Percentiles rank a stretch among this genome's conserved stretches.
phyloP scores from a whole-genome alignment of 2,797 vertebrate genomes.

The Cottoperca gobio region DNA sequence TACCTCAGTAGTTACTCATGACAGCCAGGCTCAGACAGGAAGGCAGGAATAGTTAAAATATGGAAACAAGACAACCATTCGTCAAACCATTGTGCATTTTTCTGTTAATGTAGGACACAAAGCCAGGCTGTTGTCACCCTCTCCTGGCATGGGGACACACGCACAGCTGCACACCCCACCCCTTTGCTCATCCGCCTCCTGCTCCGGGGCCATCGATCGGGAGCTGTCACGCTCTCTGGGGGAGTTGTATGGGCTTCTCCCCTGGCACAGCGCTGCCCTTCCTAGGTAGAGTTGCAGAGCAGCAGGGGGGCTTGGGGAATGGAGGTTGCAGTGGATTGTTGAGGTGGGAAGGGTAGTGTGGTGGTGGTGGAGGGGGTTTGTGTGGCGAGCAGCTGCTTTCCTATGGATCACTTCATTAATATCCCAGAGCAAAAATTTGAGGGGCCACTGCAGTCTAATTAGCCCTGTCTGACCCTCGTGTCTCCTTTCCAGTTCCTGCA shows the following conservation, averaged over 20 bases:
- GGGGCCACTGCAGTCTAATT: constrained; percentile 84
- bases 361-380: constrained; percentile 7
- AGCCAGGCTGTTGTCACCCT: constrained; percentile 78
- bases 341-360: constrained; percentile 32
- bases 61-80: constrained; percentile 61
- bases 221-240: constrained; percentile 67
- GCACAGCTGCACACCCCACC: constrained; percentile 71
- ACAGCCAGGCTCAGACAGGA: constrained; percentile 50
- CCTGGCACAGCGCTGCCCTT: constrained; percentile 67
- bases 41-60: constrained; percentile 67
- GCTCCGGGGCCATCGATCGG: constrained; percentile 73
- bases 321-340: constrained; percentile 56
- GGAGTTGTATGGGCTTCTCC: constrained; percentile 60
- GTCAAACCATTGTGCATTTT: constrained; percentile 68
- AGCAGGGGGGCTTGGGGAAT: constrained; percentile 46
- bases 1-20: constrained; percentile 61
- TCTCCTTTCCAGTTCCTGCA: constrained; percentile 69
- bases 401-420: constrained; percentile 85
- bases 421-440: constrained; percentile 82
- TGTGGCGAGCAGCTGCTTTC: constrained; percentile 80
- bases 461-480: constrained; percentile 81
- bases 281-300: constrained; percentile 58
- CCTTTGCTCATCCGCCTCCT: constrained; percentile 59
- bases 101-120: constrained; percentile 72
- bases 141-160: constrained; percentile 77